Percentiles rank a stretch among this genome's conserved stretches.
phyloP scores from a whole-genome alignment of 35 echinoderm and acorn worm species.

The Antedon bifida region DNA sequence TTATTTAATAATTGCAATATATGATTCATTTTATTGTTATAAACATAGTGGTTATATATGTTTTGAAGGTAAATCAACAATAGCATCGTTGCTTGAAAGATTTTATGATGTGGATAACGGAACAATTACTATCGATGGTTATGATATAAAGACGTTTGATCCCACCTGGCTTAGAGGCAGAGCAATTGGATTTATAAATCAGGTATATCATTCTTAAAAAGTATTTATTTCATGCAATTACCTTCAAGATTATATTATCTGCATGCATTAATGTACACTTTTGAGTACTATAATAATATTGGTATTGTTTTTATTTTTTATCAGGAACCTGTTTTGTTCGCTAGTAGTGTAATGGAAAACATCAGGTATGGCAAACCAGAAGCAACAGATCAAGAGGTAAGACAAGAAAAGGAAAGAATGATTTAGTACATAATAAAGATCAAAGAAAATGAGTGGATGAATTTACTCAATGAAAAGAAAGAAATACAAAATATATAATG shows the following conservation, averaged over 20 bases:
- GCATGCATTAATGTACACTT: no score
- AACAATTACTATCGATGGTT: conserved; percentile 58
- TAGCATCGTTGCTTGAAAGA: conserved; percentile 57
- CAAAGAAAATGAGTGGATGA: no score
- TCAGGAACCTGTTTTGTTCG: conserved; percentile 87
- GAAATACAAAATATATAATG: background rate
- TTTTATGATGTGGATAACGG: conserved; percentile 77
- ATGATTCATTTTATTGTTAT: no score
- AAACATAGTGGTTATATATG: no score
- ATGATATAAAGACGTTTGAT: conserved; percentile 49
- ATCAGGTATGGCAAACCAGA: conserved; percentile 81
- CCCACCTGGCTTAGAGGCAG: conserved; percentile 71
- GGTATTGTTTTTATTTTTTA: conserved; percentile 13
- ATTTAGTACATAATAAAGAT: no score
- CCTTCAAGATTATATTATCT: no score
- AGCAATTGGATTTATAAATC: conserved; percentile 90
- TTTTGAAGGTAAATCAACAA: conserved; percentile 75
- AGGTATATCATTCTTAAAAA: conserved; percentile 46
- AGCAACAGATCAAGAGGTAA: conserved; percentile 82
- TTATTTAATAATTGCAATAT: no score
- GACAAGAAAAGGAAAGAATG: no score
- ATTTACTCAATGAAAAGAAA: no score
- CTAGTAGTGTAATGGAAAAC: conserved; percentile 76
- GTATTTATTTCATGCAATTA: no score
- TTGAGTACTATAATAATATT: no score